phyloP scores from a whole-genome alignment of 2,797 vertebrate genomes.

The Pyrrhura leucotis region DNA sequence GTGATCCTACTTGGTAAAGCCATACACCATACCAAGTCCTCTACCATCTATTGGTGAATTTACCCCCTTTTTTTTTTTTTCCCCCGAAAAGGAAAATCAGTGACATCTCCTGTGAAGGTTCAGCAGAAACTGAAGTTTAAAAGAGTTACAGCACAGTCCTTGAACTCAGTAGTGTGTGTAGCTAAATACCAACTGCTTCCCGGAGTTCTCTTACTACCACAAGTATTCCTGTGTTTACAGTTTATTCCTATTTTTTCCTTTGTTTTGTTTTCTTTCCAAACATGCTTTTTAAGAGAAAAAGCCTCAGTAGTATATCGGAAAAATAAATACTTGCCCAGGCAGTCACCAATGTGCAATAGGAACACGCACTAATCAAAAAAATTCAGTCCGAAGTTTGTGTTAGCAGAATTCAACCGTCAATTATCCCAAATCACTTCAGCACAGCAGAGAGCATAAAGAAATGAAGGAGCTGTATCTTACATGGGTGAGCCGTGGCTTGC shows the following conservation, averaged over 20 bases:
- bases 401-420: neutral
- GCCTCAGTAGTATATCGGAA: neutral
- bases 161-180: neutral
- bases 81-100: neutral
- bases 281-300: neutral
- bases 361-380: neutral
- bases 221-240: neutral
- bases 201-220: neutral
- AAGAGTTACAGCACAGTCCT: neutral
- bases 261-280: neutral
- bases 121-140: neutral
- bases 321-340: neutral
- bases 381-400: neutral
- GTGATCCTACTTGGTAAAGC: neutral
- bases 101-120: neutral
- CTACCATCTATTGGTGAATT: neutral
- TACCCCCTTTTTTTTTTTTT: neutral
- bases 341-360: neutral
- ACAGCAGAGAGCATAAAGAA: neutral
- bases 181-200: neutral
- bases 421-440: neutral
- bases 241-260: neutral
- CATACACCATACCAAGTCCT: neutral
- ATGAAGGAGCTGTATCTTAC: neutral
- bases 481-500: neutral